Evolutionary conservation across 2,888 invertebrate species (phyloP).

Genomic region (Leptinotarsa juncta): DNA sequence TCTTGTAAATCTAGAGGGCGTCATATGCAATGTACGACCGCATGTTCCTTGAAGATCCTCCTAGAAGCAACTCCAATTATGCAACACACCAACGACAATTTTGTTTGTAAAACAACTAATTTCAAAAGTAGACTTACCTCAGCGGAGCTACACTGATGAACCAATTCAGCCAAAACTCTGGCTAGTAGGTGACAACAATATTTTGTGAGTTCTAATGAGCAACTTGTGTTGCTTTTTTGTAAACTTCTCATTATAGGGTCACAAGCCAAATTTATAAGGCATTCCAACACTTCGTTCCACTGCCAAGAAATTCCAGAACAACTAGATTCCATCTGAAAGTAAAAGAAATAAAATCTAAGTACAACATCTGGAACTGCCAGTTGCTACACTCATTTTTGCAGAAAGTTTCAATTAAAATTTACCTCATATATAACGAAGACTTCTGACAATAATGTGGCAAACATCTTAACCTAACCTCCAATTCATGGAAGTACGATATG

Average conservation of each 20-base stretch:
- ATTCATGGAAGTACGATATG: no score
- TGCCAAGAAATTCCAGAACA: constrained; percentile 60
- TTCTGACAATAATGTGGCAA: no score
- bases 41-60: constrained; percentile 79
- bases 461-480: no score
- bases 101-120: neutral
- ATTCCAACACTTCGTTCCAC: constrained; percentile 80
- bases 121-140: constrained; percentile 69
- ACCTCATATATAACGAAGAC: no score
- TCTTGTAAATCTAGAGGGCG: constrained; percentile 90
- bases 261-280: constrained; percentile 83
- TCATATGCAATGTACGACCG: constrained; percentile 84
- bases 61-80: constrained; percentile 53
- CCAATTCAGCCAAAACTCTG: constrained; percentile 88
- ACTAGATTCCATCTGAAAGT: constrained; percentile 63
- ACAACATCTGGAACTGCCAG: neutral
- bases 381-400: no score
- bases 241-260: constrained; percentile 77
- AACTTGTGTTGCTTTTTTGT: constrained; percentile 64
- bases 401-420: no score
- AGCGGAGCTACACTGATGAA: constrained; percentile 81
- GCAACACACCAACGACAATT: neutral
- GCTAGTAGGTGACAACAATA: constrained; percentile 83
- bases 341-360: neutral
- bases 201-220: constrained; percentile 57